Evolutionary conservation across 2,113 vertebrate genomes (phyloP).

Genomic region (Herpetotheres cachinnans): DNA sequence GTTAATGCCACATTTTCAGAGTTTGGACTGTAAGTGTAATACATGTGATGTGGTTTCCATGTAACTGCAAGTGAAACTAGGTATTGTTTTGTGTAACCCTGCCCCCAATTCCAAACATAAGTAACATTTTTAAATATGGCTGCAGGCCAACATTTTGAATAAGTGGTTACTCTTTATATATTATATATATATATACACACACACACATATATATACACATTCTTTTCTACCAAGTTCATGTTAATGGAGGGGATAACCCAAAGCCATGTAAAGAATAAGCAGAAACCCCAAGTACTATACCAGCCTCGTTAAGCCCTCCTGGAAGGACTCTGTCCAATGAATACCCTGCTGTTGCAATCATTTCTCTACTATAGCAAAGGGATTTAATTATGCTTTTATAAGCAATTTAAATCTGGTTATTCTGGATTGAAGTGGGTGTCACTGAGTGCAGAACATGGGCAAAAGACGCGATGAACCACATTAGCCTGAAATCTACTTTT

Average conservation of each 20-base stretch:
- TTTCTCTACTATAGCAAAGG: background rate
- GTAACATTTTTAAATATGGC: background rate
- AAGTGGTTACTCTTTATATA: background rate
- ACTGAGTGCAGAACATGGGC: background rate
- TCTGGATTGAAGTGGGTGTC: background rate
- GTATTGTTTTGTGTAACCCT: background rate
- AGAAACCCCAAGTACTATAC: background rate
- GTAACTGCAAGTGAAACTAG: background rate
- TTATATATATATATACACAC: too few species aligned
- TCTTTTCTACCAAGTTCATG: background rate
- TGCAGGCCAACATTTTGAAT: background rate
- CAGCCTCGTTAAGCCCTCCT: background rate
- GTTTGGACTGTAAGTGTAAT: background rate
- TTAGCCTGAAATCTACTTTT: background rate
- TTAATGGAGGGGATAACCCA: background rate
- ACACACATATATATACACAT: background rate
- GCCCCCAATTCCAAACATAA: background rate
- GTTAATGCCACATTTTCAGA: background rate
- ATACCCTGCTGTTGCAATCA: background rate
- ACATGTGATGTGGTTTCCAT: background rate
- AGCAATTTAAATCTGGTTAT: constrained; percentile 19
- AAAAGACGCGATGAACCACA: background rate
- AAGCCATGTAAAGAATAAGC: background rate
- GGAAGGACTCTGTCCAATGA: background rate
- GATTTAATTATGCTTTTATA: background rate